These are phyloP conservation scores for Pipistrellus pipistrellus DNA, from an alignment of 2,797 vertebrate genomes.

Conservation along the genomic window DNA sequence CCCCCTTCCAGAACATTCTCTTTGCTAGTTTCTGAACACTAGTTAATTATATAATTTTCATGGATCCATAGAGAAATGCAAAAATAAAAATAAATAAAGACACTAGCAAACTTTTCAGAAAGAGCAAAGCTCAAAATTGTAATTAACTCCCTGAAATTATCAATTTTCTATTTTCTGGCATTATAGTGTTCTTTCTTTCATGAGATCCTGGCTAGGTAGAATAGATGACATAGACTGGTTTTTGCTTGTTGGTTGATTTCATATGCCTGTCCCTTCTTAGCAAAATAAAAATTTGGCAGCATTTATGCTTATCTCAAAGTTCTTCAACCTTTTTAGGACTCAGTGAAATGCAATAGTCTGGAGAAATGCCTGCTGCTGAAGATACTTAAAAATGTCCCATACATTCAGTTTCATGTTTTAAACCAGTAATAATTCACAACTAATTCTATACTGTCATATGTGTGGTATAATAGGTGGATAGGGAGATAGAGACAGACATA, in stretches of 20 bases:
- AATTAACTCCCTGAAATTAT: not conserved
- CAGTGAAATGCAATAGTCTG: not conserved
- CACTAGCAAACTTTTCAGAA: not conserved
- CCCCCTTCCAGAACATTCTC: slow-evolving; percentile 3
- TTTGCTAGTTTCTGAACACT: not conserved
- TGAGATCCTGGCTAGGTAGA: not conserved
- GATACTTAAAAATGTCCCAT: not conserved
- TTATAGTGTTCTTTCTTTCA: slow-evolving; percentile 5
- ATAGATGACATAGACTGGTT: not conserved
- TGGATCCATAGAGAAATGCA: not conserved
- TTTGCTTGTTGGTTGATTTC: not conserved
- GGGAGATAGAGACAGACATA: not conserved
- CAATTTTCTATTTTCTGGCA: not conserved
- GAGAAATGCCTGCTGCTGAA: not conserved
- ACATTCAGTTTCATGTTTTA: not conserved
- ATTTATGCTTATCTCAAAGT: not conserved
- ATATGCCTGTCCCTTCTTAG: not conserved
- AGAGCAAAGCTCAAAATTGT: not conserved
- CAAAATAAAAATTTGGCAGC: not conserved
- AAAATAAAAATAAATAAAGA: slow-evolving; percentile 21
- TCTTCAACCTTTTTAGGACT: not conserved
- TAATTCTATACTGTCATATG: not conserved
- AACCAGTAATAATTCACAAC: slow-evolving; percentile 6
- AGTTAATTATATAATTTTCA: not conserved
- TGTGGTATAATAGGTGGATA: too few relatives aligned